These are phyloP conservation scores for Conger conger DNA, from an alignment of 2,113 vertebrate species.

Conservation along the genomic window DNA sequence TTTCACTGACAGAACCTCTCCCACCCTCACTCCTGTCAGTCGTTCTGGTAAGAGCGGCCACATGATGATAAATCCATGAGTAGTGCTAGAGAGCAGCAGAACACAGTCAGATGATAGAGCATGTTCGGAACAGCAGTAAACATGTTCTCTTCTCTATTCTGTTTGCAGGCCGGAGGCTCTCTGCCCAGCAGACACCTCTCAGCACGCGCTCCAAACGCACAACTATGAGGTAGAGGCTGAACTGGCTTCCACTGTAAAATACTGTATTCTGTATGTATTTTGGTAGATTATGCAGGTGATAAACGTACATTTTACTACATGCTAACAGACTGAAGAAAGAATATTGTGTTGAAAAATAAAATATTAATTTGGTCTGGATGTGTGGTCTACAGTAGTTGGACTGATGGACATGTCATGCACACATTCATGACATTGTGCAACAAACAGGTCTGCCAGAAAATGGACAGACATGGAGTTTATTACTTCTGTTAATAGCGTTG, in stretches of 20 bases:
- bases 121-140: background rate
- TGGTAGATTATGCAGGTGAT: conserved; percentile 10
- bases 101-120: background rate
- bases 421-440: no score
- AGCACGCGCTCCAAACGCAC: conserved; percentile 57
- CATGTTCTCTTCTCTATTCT: conserved; percentile 7
- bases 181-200: conserved; percentile 45
- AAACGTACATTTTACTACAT: no score
- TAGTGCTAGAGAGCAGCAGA: background rate
- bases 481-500: no score
- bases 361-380: no score
- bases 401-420: no score
- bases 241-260: background rate
- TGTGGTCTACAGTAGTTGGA: no score
- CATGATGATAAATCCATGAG: no score
- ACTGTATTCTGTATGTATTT: background rate
- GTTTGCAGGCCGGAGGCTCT: conserved; percentile 43
- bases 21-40: background rate
- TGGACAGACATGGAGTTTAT: no score
- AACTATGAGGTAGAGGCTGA: conserved; percentile 45
- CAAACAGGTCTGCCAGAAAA: no score
- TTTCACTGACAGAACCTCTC: background rate
- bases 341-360: no score
- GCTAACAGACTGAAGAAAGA: no score
- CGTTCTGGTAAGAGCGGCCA: conserved; percentile 23